Percentiles rank a stretch among this genome's conserved stretches.
Evolutionary conservation across 2,797 vertebrate genomes (phyloP).

Genomic region (Helicolenus hilgendorfi): DNA sequence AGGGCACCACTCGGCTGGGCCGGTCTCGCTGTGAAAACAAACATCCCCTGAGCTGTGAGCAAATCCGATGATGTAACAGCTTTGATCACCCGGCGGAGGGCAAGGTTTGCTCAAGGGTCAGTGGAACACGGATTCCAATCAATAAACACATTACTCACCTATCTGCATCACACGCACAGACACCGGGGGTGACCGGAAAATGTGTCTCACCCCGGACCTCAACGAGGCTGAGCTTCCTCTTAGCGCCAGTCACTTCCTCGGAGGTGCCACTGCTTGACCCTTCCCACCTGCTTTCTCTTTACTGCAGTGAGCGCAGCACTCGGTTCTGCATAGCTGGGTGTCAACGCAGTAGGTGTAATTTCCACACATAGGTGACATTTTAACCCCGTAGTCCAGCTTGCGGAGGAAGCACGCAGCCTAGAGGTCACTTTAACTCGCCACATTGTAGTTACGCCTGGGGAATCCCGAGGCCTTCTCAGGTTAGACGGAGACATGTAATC

Average conservation of each 20-base stretch:
- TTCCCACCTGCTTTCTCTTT: slow-evolving; percentile 48
- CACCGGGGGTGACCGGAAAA: slow-evolving; percentile 18
- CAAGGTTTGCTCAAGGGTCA: slow-evolving; percentile 86
- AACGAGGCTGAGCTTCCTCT: slow-evolving; percentile 32
- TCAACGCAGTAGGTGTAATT: neutral
- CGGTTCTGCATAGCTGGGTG: neutral
- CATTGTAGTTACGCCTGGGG: neutral
- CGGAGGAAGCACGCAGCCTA: neutral
- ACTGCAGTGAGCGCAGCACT: neutral
- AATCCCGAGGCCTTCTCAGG: neutral
- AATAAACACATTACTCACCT: slow-evolving; percentile 79
- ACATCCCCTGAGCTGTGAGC: slow-evolving; percentile 79
- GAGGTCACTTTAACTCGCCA: neutral
- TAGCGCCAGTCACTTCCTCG: slow-evolving; percentile 37
- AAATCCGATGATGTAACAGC: slow-evolving; percentile 74
- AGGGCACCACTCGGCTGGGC: slow-evolving; percentile 69
- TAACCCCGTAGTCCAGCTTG: neutral
- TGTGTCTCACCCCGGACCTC: slow-evolving; percentile 20
- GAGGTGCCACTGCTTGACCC: slow-evolving; percentile 23
- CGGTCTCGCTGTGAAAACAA: slow-evolving; percentile 85
- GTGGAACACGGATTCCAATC: slow-evolving; percentile 78
- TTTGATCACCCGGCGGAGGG: slow-evolving; percentile 80
- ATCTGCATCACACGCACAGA: slow-evolving; percentile 33
- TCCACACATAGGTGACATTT: neutral
- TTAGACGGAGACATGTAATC: neutral